These are phyloP conservation scores for Macrophya alboannulata DNA, from an alignment of 2,888 invertebrate species.

Conservation along the genomic window DNA sequence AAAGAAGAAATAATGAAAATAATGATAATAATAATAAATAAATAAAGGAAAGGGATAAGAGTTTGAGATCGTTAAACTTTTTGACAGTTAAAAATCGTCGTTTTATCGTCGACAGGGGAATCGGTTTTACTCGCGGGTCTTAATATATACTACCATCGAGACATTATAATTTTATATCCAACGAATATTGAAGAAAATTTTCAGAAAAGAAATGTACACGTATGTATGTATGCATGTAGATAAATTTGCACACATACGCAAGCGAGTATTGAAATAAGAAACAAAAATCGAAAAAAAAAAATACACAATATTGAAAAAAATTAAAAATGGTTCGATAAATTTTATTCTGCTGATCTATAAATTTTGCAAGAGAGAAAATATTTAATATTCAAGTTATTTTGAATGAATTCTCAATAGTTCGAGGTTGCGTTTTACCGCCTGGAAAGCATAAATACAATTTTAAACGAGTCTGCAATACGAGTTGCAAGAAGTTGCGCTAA, in stretches of 20 bases:
- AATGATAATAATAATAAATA: not conserved
- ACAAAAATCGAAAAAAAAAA: not conserved
- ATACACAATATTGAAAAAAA: no score
- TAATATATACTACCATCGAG: not conserved
- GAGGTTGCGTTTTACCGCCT: conserved; percentile 25
- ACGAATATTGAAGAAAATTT: not conserved
- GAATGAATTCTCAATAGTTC: not conserved
- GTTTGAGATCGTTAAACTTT: conserved; percentile 45
- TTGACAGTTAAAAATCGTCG: conserved; percentile 42
- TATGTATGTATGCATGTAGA: no score
- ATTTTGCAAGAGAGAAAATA: not conserved
- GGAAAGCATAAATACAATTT: conserved; percentile 43
- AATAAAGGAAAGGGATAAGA: conserved; percentile 54
- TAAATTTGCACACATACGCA: no score
- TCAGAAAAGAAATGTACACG: no score
- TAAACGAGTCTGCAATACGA: not conserved
- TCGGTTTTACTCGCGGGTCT: no score
- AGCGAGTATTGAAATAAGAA: not conserved
- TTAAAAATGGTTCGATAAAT: no score
- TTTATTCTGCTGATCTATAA: no score
- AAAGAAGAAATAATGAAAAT: not conserved
- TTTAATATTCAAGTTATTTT: not conserved
- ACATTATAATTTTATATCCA: conserved; percentile 26
- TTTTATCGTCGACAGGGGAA: conserved; percentile 37
- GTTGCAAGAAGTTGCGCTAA: conserved; percentile 16